phyloP scores from a whole-genome alignment of 2,888 invertebrate species.

The Blera fallax region DNA sequence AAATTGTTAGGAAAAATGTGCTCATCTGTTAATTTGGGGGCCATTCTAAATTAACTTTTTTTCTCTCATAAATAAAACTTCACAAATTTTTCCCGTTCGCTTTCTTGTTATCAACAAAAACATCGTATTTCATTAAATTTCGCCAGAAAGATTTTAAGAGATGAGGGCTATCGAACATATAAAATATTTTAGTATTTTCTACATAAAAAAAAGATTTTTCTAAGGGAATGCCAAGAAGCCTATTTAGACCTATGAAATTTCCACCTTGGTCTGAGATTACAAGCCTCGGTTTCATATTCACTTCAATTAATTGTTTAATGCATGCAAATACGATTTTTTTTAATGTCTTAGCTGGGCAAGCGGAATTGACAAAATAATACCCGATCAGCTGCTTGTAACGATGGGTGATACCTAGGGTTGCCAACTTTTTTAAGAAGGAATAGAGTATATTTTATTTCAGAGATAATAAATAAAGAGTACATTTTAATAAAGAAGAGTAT shows the following conservation, averaged over 20 bases:
- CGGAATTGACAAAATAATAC: not conserved
- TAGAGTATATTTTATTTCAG: not conserved
- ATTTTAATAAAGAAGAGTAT: not conserved
- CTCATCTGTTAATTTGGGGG: slow-evolving; percentile 17
- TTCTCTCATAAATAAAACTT: slow-evolving; percentile 9
- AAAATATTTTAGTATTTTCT: slow-evolving; percentile 13
- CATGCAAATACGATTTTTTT: too few species aligned
- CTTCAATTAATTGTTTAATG: too few species aligned
- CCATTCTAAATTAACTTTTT: slow-evolving; percentile 5
- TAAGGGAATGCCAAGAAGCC: too few species aligned
- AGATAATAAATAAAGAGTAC: not conserved
- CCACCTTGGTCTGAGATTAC: slow-evolving; percentile 1
- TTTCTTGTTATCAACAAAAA: too few species aligned
- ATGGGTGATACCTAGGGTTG: slow-evolving; percentile 6
- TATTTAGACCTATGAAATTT: slow-evolving; percentile 15
- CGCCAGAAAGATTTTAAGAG: too few species aligned
- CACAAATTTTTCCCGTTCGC: not conserved
- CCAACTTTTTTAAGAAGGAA: too few species aligned
- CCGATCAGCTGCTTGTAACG: slow-evolving; percentile 11
- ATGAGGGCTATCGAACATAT: slow-evolving; percentile 3
- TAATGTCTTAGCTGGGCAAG: slow-evolving; percentile 2
- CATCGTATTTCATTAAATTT: too few species aligned
- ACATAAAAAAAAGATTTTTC: not conserved
- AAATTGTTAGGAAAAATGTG: too few species aligned
- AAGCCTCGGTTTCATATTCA: not conserved